A percentile compares a stretch with the other conserved stretches of the same genome.
phyloP scores from a whole-genome alignment of 35 echinoderm and acorn worm species.

The Patiria miniata region DNA sequence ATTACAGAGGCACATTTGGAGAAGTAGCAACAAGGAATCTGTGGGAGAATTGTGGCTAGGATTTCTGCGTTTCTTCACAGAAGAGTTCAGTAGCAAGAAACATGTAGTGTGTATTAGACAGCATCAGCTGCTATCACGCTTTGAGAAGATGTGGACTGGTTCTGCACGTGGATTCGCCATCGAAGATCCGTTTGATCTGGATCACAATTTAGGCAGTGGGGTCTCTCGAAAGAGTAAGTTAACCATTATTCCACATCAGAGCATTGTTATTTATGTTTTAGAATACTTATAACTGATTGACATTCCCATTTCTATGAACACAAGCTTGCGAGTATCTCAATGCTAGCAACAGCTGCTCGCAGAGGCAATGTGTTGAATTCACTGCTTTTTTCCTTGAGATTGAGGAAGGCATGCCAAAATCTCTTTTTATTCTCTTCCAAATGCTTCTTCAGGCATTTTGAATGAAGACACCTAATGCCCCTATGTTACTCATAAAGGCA shows the following conservation, averaged over 20 bases:
- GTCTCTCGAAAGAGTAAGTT: conserved; percentile 88
- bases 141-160: conserved; percentile 94
- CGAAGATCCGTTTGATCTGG: conserved; percentile 94
- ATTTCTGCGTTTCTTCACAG: conserved; percentile 92
- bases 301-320: no score
- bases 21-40: conserved; percentile 35
- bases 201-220: conserved; percentile 88
- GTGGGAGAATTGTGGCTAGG: conserved; percentile 81
- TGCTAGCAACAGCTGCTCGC: no score
- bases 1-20: conserved; percentile 65
- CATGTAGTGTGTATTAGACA: conserved; percentile 84
- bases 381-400: no score
- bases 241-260: not conserved
- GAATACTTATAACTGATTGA: not conserved
- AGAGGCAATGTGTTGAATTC: no score
- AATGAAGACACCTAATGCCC: no score
- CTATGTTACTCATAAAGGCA: no score
- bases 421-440: no score
- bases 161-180: conserved; percentile 68
- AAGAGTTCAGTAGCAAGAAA: conserved; percentile 83
- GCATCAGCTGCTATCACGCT: conserved; percentile 69
- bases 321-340: no score
- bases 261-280: not conserved
- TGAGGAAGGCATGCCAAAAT: no score
- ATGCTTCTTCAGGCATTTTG: no score